Conservation (phyloP, 64 coral and sea anemone species). For the Porites lutea region DNA sequence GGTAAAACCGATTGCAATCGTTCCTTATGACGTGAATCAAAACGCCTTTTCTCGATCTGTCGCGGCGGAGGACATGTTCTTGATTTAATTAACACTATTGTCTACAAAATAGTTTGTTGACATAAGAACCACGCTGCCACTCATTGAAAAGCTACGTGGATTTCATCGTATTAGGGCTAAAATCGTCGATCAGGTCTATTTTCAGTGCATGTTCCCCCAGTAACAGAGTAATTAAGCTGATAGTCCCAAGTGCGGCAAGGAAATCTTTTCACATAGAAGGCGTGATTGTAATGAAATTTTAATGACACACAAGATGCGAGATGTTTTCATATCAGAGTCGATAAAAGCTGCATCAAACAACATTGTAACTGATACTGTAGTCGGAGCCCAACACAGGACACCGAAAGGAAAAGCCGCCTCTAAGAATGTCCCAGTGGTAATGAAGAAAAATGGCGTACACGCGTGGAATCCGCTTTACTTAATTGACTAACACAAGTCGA, state of each 20-base stretch:
- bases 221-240: background rate
- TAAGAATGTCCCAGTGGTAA: background rate
- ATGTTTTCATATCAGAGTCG: constrained; percentile 45
- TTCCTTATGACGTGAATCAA: background rate
- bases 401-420: constrained; percentile 29
- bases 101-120: constrained; percentile 26
- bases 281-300: constrained; percentile 47
- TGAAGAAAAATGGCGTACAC: background rate
- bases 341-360: constrained; percentile 31
- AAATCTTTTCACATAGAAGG: constrained; percentile 19
- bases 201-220: background rate
- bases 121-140: constrained; percentile 6
- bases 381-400: constrained; percentile 23
- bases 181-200: background rate
- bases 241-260: background rate
- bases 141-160: background rate
- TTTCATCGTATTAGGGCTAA: background rate
- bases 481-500: background rate
- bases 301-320: constrained; percentile 19
- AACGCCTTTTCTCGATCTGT: background rate
- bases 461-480: background rate
- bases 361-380: constrained; percentile 32
- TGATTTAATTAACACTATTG: constrained; percentile 56
- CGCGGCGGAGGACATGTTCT: background rate
- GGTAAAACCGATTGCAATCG: background rate